A percentile compares a stretch with the other conserved stretches of the same genome.
These are phyloP conservation scores for Branchellion lobata DNA, from an alignment of 2,888 invertebrate genomes.

Conservation along the genomic window DNA sequence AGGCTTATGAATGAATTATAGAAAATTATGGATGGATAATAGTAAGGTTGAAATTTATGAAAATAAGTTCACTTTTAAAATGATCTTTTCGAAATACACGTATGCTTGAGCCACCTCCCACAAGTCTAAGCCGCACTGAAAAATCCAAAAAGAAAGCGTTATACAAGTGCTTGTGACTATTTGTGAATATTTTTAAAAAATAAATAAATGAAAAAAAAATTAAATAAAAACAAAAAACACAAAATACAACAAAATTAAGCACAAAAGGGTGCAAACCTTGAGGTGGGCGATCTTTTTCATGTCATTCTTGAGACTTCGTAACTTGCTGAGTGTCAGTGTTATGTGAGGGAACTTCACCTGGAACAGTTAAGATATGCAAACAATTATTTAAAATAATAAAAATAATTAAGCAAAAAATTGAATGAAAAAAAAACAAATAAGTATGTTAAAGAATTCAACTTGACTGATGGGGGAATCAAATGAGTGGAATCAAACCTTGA, in stretches of 20 bases:
- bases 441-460: too few species aligned
- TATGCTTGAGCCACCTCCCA: constrained; percentile 92
- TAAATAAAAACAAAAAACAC: constrained; percentile 14
- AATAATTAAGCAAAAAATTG: background rate
- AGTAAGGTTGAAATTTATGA: background rate
- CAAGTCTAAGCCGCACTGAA: constrained; percentile 76
- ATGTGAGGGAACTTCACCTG: constrained; percentile 87
- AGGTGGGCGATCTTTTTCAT: constrained; percentile 67
- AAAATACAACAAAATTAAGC: background rate
- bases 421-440: background rate
- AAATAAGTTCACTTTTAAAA: constrained; percentile 68
- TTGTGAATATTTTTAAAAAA: background rate
- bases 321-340: constrained; percentile 88
- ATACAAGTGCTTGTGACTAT: constrained; percentile 11
- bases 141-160: too few species aligned
- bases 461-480: too few species aligned
- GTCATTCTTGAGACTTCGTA: constrained; percentile 91
- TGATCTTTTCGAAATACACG: constrained; percentile 96
- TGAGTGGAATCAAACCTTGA: too few species aligned
- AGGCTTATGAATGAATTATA: too few species aligned
- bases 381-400: too few species aligned
- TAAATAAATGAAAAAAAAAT: background rate
- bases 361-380: background rate
- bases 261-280: constrained; percentile 53
- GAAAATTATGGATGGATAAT: too few species aligned